Evolutionary conservation across 30 jellyfish, hydroid and myxozoan genomes (phyloP), one percentile per base, ranked within the genome.

Genomic region (Turritopsis rubra): DNA sequence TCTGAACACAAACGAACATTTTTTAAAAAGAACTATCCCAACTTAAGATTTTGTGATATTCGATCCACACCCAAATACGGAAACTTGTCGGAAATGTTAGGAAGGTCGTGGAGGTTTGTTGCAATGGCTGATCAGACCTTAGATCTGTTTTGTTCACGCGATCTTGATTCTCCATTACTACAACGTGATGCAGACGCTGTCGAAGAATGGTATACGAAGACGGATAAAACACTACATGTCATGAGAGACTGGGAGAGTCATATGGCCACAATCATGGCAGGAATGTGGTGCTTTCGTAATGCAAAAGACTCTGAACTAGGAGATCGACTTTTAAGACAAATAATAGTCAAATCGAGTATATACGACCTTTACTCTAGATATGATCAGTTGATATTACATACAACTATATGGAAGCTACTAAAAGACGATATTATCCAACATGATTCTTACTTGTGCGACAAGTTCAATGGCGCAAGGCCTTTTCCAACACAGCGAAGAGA

Each of bases 181-280:
- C 82, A 74, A 74, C 82, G 82, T 30, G 82, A 29, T 9, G 52
- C 65, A 1, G 82, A 4, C 82, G 82, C 82, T 26, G 82, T 74
- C 0, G 31, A 1, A 74, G 82, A 74, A 23, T 74, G 82, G 82
- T 41, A 41, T 41, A 16, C 23, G 65, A 9, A 26, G 23, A 74
- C 54, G 13, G 82, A 1, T 23, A 26, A 29, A 23, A 26, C 31
- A 74, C 60, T 74, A 0, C 82, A 74, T 29, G 82, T 74, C 28
- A 74, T 74, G 82, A 26, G 82, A 74, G 82, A 74, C n/a, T n/a
- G 82, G 31, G 27, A 26, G 31, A 0, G 0, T 8, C 82, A 74
- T 29, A 23, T 9, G 52, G 26, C 65, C 27, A 29, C 65, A 7
- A 74, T 74, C 72, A 74, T 74, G 82, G 82, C 65, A 7, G 82